phyloP scores from a whole-genome alignment of 2,888 invertebrate species.

The Euplexia lucipara region DNA sequence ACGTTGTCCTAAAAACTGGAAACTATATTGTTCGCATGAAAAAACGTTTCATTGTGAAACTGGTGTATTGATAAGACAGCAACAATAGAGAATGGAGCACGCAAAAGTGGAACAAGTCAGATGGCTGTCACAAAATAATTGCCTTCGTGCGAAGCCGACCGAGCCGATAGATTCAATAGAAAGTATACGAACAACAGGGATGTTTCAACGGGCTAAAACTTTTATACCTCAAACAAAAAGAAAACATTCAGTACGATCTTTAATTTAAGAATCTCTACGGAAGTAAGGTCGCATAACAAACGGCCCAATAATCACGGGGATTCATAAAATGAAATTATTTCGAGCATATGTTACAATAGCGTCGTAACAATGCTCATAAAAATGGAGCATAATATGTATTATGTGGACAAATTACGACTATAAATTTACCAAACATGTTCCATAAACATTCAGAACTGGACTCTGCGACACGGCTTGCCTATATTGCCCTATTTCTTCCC shows the following conservation, averaged over 20 bases:
- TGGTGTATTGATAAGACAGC: conserved; percentile 48
- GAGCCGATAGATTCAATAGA: conserved; percentile 43
- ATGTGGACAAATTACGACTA: conserved; percentile 76
- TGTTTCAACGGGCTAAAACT: conserved; percentile 16
- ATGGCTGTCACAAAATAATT: conserved; percentile 58
- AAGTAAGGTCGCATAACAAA: conserved; percentile 15
- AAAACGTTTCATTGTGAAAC: conserved; percentile 35
- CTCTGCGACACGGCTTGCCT: conserved; percentile 62
- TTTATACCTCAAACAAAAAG: conserved; percentile 21
- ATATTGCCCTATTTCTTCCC: conserved; percentile 55
- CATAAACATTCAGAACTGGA: conserved; percentile 74
- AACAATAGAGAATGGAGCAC: conserved; percentile 30
- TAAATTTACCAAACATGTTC: conserved; percentile 76
- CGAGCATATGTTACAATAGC: conserved; percentile 69
- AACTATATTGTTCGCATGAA: conserved; percentile 21
- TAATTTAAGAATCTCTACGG: conserved; percentile 30
- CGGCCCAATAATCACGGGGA: conserved; percentile 62
- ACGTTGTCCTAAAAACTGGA: conserved; percentile 11
- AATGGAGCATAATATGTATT: conserved; percentile 73
- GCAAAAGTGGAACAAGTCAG: conserved; percentile 50
- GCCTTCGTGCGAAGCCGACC: conserved; percentile 31
- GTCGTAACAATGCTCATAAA: conserved; percentile 74
- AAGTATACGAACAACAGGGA: conserved; percentile 12
- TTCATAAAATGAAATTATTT: conserved; percentile 70
- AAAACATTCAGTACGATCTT: conserved; percentile 55